phyloP scores from a whole-genome alignment of 2,113 vertebrate genomes.

The Lamprologus ornatipinnis region DNA sequence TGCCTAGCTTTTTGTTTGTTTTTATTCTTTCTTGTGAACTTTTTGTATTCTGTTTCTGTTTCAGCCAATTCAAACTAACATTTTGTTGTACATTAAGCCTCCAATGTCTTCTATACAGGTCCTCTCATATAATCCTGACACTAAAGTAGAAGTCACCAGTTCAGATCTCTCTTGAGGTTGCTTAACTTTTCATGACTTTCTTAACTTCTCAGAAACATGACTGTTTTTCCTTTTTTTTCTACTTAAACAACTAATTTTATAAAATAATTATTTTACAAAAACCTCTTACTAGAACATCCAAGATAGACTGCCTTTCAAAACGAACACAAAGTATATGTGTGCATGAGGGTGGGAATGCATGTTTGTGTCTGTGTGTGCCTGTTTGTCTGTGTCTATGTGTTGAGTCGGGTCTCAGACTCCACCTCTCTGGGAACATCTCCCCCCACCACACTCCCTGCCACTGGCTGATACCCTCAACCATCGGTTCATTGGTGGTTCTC shows the following conservation, averaged over 20 bases:
- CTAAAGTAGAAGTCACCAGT: background rate
- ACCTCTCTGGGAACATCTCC: background rate
- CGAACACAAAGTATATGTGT: background rate
- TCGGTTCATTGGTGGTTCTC: background rate
- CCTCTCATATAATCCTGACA: background rate
- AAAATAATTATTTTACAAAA: background rate
- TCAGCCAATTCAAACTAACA: background rate
- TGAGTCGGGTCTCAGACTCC: background rate
- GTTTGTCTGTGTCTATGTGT: background rate
- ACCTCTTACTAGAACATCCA: background rate
- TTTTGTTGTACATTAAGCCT: background rate
- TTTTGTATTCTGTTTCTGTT: background rate
- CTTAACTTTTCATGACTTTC: background rate
- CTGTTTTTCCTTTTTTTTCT: background rate
- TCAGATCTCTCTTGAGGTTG: background rate
- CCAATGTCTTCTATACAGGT: background rate
- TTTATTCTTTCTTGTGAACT: background rate
- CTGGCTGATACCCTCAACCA: background rate
- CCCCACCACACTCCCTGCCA: background rate
- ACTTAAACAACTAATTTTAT: background rate
- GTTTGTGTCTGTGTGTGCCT: background rate
- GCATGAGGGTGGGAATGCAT: background rate
- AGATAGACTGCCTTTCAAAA: background rate
- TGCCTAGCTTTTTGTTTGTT: background rate
- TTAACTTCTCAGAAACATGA: background rate